Evolutionary conservation across 1,140 invertebrate genomes (phyloP).

Genomic region (Drosophila truncata): DNA sequence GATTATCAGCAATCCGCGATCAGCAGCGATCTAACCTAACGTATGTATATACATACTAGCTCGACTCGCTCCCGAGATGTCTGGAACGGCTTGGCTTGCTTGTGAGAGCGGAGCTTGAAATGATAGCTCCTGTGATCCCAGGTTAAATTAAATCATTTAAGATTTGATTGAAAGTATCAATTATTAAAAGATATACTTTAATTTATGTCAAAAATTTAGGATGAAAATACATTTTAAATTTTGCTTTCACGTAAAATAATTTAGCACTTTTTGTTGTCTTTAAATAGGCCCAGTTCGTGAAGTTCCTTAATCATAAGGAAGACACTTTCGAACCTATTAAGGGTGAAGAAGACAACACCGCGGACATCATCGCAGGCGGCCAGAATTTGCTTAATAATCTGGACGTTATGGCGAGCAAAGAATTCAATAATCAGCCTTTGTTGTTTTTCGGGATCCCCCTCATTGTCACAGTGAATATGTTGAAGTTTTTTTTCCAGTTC

Average conservation of each 20-base stretch:
- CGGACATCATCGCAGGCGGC: conserved; percentile 36
- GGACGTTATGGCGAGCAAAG: conserved; percentile 29
- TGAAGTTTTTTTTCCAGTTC: neutral
- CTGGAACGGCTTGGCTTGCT: conserved; percentile 7
- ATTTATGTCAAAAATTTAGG: neutral
- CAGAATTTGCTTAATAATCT: conserved; percentile 19
- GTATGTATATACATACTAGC: neutral
- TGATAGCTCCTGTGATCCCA: neutral
- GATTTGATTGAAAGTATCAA: neutral
- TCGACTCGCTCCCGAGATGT: neutral
- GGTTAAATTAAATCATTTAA: neutral
- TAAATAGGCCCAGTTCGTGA: conserved; percentile 8
- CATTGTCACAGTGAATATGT: neutral
- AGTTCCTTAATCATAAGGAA: conserved; percentile 13
- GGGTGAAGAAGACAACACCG: conserved; percentile 60
- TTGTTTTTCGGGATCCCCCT: neutral
- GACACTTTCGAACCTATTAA: conserved; percentile 37
- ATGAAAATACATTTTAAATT: neutral
- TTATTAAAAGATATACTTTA: neutral
- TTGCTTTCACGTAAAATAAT: neutral
- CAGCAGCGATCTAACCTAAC: neutral
- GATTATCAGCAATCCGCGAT: conserved; percentile 1
- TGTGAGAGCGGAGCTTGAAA: neutral
- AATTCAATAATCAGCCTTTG: neutral
- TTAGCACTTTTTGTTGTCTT: neutral